Evolutionary conservation across 2,113 vertebrate genomes (phyloP).

Genomic region (Delphinapterus leucas): DNA sequence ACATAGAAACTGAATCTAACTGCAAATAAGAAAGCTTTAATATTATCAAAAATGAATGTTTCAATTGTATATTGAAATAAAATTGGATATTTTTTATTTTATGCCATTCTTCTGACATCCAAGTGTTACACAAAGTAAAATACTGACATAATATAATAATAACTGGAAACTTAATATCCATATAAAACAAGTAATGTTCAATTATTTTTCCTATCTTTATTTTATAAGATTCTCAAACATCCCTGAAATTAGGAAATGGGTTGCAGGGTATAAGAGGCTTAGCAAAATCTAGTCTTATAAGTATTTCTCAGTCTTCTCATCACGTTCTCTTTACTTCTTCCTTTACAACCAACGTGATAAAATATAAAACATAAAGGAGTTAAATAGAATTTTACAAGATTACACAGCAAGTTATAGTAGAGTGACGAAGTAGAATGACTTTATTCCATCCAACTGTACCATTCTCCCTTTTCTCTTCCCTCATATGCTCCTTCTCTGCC

Average conservation of each 20-base stretch:
- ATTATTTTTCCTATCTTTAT: background rate
- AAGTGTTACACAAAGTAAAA: background rate
- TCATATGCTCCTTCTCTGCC: accelerated
- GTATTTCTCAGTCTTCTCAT: background rate
- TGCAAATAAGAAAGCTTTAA: background rate
- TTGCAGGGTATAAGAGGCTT: background rate
- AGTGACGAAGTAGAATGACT: background rate
- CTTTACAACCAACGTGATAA: background rate
- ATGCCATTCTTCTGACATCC: background rate
- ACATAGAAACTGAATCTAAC: background rate
- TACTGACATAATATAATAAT: background rate
- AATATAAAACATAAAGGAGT: background rate
- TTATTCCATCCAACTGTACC: background rate
- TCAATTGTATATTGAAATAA: background rate
- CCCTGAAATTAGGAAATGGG: background rate
- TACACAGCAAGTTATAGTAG: background rate
- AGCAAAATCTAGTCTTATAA: background rate
- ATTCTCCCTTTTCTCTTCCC: background rate
- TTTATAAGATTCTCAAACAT: background rate
- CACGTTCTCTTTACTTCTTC: background rate
- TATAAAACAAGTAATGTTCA: background rate
- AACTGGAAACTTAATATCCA: background rate
- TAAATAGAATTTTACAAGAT: background rate
- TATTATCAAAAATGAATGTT: background rate
- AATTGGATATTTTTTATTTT: background rate